Evolutionary conservation across 1,140 invertebrate genomes (phyloP).

Genomic region (Nasonia longicornis): DNA sequence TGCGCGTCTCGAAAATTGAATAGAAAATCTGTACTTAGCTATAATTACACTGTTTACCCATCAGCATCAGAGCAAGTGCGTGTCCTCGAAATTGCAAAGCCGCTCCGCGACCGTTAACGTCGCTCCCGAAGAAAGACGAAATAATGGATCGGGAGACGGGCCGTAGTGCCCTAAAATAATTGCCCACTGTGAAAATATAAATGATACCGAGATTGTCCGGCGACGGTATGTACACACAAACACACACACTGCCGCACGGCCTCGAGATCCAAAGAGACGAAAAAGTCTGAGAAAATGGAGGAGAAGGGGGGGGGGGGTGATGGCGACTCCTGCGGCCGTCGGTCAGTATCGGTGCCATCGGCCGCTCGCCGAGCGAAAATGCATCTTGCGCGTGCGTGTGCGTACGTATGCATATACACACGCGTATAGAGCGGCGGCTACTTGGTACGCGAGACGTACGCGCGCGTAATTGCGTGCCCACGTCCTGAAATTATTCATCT

Average conservation of each 20-base stretch:
- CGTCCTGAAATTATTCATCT: conserved; percentile 66
- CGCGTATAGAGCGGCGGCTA: conserved; percentile 48
- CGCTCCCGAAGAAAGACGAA: not conserved
- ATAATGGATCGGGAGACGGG: not conserved
- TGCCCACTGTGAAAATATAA: conserved; percentile 57
- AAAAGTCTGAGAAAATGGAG: not conserved
- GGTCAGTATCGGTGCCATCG: conserved; percentile 29
- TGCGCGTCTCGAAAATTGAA: conserved; percentile 4
- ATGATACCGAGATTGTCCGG: conserved; percentile 56
- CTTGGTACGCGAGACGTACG: conserved; percentile 66
- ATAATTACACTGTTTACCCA: conserved; percentile 19
- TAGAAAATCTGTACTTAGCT: conserved; percentile 9
- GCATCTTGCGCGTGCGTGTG: not conserved
- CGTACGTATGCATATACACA: not conserved
- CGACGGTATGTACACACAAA: conserved; percentile 20
- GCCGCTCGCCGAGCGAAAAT: conserved; percentile 22
- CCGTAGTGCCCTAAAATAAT: conserved; percentile 56
- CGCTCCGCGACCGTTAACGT: not conserved
- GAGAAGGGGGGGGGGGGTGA: not conserved
- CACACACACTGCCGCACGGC: too few species aligned
- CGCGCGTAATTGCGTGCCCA: conserved; percentile 64
- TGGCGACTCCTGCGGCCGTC: not conserved
- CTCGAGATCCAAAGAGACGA: not conserved
- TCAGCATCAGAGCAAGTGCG: not conserved
- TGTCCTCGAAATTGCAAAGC: conserved; percentile 14